Evolutionary conservation across 2,797 vertebrate species (phyloP).

Genomic region (Alfaro cultratus): DNA sequence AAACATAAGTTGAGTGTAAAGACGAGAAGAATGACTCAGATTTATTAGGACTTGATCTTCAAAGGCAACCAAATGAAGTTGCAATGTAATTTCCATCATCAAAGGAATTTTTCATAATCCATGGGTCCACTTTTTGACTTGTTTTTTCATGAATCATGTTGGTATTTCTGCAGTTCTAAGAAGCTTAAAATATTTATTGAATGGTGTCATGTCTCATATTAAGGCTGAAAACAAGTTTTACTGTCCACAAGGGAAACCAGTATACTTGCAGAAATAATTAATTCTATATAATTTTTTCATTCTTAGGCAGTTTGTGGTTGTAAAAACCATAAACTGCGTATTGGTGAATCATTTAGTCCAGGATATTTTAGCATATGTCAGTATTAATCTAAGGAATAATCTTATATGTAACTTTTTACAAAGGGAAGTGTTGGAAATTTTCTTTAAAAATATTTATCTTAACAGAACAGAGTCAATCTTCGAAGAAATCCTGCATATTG

Average conservation of each 20-base stretch:
- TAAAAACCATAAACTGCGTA: not conserved
- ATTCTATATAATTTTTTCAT: not conserved
- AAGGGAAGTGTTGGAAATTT: not conserved
- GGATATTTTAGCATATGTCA: not conserved
- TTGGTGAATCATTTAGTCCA: not conserved
- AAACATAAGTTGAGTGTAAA: not conserved
- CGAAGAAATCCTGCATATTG: not conserved
- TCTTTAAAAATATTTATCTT: not conserved
- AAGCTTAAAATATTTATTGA: conserved; percentile 11
- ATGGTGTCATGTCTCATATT: not conserved
- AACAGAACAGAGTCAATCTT: not conserved
- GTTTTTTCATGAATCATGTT: not conserved
- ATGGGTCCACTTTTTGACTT: not conserved
- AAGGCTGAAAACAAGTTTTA: not conserved
- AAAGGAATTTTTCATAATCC: conserved; percentile 29
- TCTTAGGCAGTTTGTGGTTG: not conserved
- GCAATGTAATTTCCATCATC: conserved; percentile 21
- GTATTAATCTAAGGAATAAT: not conserved
- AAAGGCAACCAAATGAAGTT: conserved; percentile 47
- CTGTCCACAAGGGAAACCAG: not conserved
- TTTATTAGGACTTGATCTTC: conserved; percentile 22
- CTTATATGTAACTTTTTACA: not conserved
- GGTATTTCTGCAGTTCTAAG: not conserved
- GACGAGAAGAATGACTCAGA: conserved; percentile 10
- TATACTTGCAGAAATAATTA: not conserved